Percentiles rank a stretch among this genome's conserved stretches.
Conservation (phyloP, 2,113 vertebrate species). For the Fregetta grallaria region DNA sequence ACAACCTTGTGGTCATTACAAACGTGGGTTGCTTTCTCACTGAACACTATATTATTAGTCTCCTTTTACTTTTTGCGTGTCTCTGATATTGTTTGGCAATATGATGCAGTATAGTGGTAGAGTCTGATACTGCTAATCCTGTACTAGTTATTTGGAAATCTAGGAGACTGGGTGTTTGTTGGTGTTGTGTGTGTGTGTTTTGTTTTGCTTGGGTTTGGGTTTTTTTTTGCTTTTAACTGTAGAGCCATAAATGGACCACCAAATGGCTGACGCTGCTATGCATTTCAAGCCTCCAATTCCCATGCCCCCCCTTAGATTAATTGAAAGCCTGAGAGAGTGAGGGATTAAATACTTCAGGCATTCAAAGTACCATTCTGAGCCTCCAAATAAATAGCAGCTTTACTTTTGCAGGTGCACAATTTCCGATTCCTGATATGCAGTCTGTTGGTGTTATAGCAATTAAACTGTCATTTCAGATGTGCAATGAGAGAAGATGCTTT, state of each 20-base stretch:
- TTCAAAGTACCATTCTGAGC: background rate
- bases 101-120: background rate
- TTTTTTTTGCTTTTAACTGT: background rate
- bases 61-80: background rate
- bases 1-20: background rate
- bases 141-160: background rate
- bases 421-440: background rate
- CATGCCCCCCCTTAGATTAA: background rate
- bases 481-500: background rate
- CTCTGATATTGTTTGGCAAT: background rate
- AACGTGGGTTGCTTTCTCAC: background rate
- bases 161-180: background rate
- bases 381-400: background rate
- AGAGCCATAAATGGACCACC: background rate
- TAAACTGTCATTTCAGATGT: background rate
- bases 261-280: background rate
- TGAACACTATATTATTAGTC: accelerated
- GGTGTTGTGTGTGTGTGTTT: background rate
- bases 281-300: background rate
- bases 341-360: background rate
- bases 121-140: background rate
- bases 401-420: background rate
- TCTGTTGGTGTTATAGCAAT: background rate
- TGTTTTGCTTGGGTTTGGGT: background rate
- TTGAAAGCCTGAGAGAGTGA: background rate